Percentiles rank a stretch among this genome's conserved stretches.
These are phyloP conservation scores for Sparidentex hasta DNA, from an alignment of 2,797 vertebrate genomes.

Conservation along the genomic window DNA sequence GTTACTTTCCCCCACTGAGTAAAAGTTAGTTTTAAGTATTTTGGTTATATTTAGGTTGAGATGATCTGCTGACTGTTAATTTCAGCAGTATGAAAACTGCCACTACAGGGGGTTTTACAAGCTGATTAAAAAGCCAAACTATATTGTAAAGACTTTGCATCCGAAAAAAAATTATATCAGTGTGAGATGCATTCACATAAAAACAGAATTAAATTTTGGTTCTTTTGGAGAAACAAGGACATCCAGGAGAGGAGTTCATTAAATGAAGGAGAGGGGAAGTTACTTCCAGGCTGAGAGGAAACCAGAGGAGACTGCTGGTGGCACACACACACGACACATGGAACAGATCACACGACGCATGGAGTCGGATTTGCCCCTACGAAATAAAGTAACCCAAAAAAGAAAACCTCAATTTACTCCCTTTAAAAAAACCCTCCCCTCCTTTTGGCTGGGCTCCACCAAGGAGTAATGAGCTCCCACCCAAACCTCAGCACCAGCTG, in stretches of 20 bases:
- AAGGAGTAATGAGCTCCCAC: constrained; percentile 82
- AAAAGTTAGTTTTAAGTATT: constrained; percentile 9
- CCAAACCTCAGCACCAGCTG: constrained; percentile 84
- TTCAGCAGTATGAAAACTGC: constrained; percentile 3
- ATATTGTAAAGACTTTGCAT: not conserved
- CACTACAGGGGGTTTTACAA: not conserved
- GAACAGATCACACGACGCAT: constrained; percentile 80
- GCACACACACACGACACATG: constrained; percentile 80
- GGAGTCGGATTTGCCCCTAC: constrained; percentile 76
- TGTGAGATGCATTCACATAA: not conserved
- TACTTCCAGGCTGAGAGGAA: constrained; percentile 60
- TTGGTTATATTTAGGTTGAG: not conserved
- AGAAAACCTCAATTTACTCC: constrained; percentile 83
- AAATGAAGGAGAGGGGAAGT: constrained; percentile 69
- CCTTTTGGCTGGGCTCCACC: constrained; percentile 77
- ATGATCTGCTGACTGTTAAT: not conserved
- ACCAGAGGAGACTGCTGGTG: constrained; percentile 70
- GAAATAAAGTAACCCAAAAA: constrained; percentile 84
- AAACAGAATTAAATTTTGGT: constrained; percentile 10
- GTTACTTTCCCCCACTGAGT: not conserved
- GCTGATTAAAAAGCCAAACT: not conserved
- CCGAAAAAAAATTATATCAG: not conserved
- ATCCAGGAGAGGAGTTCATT: constrained; percentile 52
- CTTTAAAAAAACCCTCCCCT: constrained; percentile 77
- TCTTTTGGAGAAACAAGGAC: constrained; percentile 40